Percentiles rank a stretch among this genome's conserved stretches.
Evolutionary conservation across 2,888 invertebrate genomes (phyloP).

Genomic region (Lordiphosa fenestrarum): DNA sequence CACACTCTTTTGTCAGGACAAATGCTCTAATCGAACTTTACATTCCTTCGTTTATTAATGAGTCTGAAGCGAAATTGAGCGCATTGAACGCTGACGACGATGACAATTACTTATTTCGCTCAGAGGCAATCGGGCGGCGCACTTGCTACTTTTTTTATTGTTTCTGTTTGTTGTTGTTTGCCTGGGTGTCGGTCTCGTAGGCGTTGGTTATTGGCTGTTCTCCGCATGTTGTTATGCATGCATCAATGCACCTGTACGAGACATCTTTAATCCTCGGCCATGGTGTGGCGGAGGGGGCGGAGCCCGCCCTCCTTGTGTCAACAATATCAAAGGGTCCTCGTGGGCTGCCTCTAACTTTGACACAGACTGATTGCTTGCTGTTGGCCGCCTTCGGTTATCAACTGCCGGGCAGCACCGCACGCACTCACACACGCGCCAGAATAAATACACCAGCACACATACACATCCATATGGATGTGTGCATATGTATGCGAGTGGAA

Average conservation of each 20-base stretch:
- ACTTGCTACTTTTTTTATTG: no score
- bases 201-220: conserved; percentile 15
- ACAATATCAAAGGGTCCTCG: conserved; percentile 42
- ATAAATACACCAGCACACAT: conserved; percentile 29
- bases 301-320: conserved; percentile 36
- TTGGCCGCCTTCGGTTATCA: conserved; percentile 36
- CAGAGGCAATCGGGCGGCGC: no score
- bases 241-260: conserved; percentile 39
- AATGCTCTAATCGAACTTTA: no score
- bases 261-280: conserved; percentile 39
- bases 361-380: conserved; percentile 47
- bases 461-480: not conserved
- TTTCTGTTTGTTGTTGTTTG: not conserved
- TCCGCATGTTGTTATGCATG: conserved; percentile 26
- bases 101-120: no score
- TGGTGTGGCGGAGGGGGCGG: not conserved
- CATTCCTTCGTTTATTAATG: no score
- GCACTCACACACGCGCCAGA: conserved; percentile 23
- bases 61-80: no score
- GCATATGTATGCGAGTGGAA: not conserved
- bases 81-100: no score
- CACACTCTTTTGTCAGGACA: no score
- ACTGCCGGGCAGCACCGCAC: conserved; percentile 17
- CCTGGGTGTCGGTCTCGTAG: not conserved
- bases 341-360: conserved; percentile 37